phyloP scores from a whole-genome alignment of 2,113 vertebrate genomes.

The Pelusios castaneus region DNA sequence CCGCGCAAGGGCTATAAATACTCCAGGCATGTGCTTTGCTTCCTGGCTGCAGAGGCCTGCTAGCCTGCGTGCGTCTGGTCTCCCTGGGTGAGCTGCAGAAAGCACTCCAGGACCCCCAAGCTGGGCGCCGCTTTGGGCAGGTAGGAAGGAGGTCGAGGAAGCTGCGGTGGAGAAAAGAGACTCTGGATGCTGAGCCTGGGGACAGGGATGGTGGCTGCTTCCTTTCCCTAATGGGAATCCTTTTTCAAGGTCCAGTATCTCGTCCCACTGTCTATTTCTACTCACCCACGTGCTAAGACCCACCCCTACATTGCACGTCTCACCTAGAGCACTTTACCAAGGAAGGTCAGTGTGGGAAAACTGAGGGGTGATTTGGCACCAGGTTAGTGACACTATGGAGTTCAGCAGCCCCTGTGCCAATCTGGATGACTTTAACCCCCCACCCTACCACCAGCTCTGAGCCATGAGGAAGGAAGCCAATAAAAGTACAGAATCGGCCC shows the following conservation, averaged over 20 bases:
- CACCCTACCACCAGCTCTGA: neutral
- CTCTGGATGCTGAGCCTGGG: neutral
- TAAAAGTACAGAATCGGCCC: fast-evolving
- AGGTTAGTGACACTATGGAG: neutral
- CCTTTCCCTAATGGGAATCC: neutral
- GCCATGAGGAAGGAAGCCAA: neutral
- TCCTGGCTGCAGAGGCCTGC: neutral
- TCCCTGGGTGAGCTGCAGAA: too few species aligned
- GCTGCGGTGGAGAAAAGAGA: neutral
- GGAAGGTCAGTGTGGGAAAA: neutral
- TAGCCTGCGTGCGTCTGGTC: too few species aligned
- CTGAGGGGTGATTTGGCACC: neutral
- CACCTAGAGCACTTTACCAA: too few species aligned
- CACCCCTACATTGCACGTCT: too few species aligned
- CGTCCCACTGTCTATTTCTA: neutral
- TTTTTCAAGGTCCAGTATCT: too few species aligned
- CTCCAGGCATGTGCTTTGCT: constrained; percentile 62
- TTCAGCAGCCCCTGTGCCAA: neutral
- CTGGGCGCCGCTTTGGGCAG: neutral
- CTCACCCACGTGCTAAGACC: too few species aligned
- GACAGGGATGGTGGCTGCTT: neutral
- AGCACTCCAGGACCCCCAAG: too few species aligned
- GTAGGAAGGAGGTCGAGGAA: neutral
- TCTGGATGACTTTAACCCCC: neutral
- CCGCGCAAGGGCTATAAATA: constrained; percentile 69